A percentile compares a stretch with the other conserved stretches of the same genome.
Conservation (phyloP, 1,140 invertebrate genomes). For the Neuroterus valhalla region DNA sequence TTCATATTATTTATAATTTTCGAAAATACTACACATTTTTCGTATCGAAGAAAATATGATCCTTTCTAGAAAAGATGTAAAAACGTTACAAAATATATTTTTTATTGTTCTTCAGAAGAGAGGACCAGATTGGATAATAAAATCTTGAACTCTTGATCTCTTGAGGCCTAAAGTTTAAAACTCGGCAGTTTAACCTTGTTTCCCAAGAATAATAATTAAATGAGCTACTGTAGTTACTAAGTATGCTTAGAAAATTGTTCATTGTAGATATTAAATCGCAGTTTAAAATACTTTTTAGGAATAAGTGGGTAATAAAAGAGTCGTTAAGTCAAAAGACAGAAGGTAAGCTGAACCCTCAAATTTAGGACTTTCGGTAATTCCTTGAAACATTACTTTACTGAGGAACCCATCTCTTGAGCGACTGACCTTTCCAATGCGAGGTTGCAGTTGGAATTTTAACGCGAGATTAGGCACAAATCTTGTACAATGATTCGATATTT, state of each 20-base stretch:
- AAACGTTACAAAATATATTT: too few species aligned
- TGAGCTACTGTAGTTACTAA: neutral
- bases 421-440: conserved; percentile 23
- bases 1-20: too few species aligned
- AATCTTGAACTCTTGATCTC: too few species aligned
- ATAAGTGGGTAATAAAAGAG: conserved; percentile 1
- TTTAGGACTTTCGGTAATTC: too few species aligned
- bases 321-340: neutral
- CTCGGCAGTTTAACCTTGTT: neutral
- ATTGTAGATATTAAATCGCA: neutral
- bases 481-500: conserved; percentile 7
- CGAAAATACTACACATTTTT: too few species aligned
- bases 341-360: too few species aligned
- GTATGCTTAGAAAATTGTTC: neutral
- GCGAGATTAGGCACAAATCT: conserved; percentile 5
- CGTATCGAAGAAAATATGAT: too few species aligned
- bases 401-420: neutral
- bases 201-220: conserved; percentile 11
- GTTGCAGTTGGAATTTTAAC: conserved; percentile 20
- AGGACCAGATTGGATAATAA: too few species aligned
- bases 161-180: too few species aligned
- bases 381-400: neutral
- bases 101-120: too few species aligned
- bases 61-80: too few species aligned
- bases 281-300: neutral